These are phyloP conservation scores for Lynx canadensis DNA, from an alignment of 2,113 vertebrate genomes.

Conservation along the genomic window DNA sequence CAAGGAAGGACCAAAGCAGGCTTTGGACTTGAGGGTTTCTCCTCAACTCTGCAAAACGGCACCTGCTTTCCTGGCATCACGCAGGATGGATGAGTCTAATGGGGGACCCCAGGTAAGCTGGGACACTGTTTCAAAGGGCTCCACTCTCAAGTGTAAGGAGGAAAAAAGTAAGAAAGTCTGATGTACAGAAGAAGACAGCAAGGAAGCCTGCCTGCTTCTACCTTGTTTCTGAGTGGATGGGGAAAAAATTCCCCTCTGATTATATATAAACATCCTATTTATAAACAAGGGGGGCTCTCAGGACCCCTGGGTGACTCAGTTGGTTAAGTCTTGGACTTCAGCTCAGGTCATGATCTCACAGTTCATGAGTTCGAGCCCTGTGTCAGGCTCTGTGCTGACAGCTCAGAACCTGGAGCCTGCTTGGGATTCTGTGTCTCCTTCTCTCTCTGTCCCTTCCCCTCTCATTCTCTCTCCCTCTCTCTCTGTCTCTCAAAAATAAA, in stretches of 20 bases:
- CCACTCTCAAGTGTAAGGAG: not conserved
- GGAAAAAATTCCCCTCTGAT: not conserved
- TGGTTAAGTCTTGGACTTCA: too few relatives aligned
- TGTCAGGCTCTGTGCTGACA: too few relatives aligned
- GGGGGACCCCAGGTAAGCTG: not conserved
- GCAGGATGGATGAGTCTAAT: not conserved
- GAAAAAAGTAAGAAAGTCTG: not conserved
- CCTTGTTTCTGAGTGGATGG: not conserved
- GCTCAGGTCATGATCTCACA: too few relatives aligned
- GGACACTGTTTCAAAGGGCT: not conserved
- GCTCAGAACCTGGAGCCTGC: too few relatives aligned
- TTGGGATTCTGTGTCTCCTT: too few relatives aligned
- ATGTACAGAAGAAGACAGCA: not conserved
- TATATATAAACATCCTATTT: slow-evolving; percentile 8
- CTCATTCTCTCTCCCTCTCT: too few relatives aligned
- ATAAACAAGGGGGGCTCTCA: not conserved
- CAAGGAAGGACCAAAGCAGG: not conserved
- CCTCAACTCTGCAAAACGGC: not conserved
- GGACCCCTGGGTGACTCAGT: too few relatives aligned
- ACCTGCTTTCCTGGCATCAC: not conserved
- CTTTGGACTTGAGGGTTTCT: not conserved
- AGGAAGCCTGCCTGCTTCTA: not conserved
- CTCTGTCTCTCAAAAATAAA: too few relatives aligned
- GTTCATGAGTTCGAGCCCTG: too few relatives aligned
- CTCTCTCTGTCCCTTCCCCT: too few relatives aligned